phyloP scores from a whole-genome alignment of 2,797 vertebrate genomes.

The Onychomys torridus region DNA sequence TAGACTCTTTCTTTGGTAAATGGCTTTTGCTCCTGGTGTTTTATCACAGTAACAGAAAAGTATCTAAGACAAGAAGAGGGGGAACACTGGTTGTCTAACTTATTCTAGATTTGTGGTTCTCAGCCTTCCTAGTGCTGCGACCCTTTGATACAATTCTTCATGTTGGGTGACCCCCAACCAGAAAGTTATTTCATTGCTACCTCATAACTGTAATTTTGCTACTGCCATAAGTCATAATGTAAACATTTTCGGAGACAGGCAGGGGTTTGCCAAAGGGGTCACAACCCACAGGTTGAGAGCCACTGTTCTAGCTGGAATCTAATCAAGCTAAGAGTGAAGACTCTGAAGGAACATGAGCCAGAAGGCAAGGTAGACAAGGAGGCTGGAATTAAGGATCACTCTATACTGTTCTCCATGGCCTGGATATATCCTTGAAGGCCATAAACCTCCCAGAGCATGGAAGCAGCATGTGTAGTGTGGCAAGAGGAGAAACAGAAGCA shows the following conservation, averaged over 20 bases:
- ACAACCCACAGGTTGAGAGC: background rate
- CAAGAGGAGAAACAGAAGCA: background rate
- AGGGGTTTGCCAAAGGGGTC: background rate
- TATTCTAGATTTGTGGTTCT: background rate
- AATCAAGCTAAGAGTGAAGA: constrained; percentile 11
- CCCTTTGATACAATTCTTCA: background rate
- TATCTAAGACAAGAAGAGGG: background rate
- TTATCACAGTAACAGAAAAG: background rate
- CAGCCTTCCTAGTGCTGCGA: background rate
- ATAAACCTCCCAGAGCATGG: background rate
- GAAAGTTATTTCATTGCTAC: background rate
- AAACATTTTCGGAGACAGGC: background rate
- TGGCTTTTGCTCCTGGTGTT: background rate
- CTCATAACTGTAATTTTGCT: background rate
- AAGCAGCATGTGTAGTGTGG: background rate
- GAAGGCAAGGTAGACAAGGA: background rate
- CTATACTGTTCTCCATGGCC: background rate
- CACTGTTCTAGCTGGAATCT: background rate
- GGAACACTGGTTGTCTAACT: background rate
- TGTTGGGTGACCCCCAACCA: background rate
- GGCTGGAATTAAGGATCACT: background rate
- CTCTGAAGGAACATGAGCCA: background rate
- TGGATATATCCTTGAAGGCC: background rate
- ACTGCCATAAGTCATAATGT: background rate
- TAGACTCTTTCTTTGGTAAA: background rate